Evolutionary conservation across 2,888 invertebrate genomes (phyloP).

Genomic region (Apotomis turbidana): DNA sequence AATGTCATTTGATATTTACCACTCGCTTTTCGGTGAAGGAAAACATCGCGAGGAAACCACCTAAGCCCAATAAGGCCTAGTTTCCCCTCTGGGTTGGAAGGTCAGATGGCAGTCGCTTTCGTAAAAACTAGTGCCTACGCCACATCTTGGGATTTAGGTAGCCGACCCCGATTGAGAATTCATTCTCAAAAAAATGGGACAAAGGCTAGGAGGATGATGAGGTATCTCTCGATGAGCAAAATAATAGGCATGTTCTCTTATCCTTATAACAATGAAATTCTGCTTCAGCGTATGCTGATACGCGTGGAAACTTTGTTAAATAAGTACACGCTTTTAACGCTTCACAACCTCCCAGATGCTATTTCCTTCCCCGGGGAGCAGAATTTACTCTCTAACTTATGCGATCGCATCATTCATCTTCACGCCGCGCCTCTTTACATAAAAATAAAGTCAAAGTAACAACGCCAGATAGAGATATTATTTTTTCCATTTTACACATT

Average conservation of each 20-base stretch:
- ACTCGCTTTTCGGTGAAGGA: no score
- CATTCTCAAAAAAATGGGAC: no score
- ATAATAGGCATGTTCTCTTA: neutral
- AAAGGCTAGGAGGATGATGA: no score
- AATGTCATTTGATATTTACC: no score
- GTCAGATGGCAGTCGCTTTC: no score
- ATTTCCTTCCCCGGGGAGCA: conserved; percentile 43
- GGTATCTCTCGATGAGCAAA: no score
- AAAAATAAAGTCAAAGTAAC: conserved; percentile 30
- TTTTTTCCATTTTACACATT: conserved; percentile 7
- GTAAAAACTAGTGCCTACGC: no score
- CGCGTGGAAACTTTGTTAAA: conserved; percentile 5
- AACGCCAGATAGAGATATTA: conserved; percentile 8
- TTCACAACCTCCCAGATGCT: conserved; percentile 43
- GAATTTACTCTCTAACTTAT: conserved; percentile 38
- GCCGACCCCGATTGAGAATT: no score
- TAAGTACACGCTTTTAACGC: conserved; percentile 20
- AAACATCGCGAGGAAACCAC: no score
- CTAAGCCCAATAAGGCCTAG: no score
- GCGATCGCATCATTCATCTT: conserved; percentile 52
- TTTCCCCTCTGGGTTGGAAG: no score
- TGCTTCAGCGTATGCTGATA: conserved; percentile 1
- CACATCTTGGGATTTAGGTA: no score
- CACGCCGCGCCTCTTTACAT: conserved; percentile 43
- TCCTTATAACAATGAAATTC: conserved; percentile 6